These are phyloP conservation scores for Platynereis dumerilii DNA, from an alignment of 2,888 invertebrate genomes.

Conservation along the genomic window DNA sequence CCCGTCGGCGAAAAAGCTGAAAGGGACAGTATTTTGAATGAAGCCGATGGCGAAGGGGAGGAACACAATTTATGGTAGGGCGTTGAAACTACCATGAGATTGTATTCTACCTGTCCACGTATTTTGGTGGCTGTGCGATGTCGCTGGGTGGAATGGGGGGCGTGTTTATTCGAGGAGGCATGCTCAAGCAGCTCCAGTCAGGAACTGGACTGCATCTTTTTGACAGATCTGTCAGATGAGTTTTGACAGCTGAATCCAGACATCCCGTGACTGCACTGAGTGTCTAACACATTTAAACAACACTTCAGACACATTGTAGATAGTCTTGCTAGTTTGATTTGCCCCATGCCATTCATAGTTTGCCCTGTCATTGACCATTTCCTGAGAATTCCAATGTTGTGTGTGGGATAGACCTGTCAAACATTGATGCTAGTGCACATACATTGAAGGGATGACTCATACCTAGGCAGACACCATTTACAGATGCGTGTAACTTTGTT, in stretches of 20 bases:
- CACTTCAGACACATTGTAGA: too few relatives aligned
- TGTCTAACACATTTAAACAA: too few relatives aligned
- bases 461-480: too few relatives aligned
- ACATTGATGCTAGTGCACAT: too few relatives aligned
- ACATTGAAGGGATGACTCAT: too few relatives aligned
- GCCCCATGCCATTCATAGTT: neutral
- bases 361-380: neutral
- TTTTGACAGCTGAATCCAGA: neutral
- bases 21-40: slow-evolving; percentile 47
- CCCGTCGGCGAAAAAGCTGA: slow-evolving; percentile 55
- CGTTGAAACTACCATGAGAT: neutral
- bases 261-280: neutral
- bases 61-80: slow-evolving; percentile 56
- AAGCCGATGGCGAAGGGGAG: slow-evolving; percentile 45
- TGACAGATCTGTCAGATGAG: slow-evolving; percentile 9
- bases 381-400: too few relatives aligned
- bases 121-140: neutral
- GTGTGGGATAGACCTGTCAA: too few relatives aligned
- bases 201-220: slow-evolving; percentile 17
- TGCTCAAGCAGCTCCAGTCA: slow-evolving; percentile 19
- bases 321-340: neutral
- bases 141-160: neutral
- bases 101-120: neutral
- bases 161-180: slow-evolving; percentile 13
- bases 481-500: too few relatives aligned